Evolutionary conservation across 1,140 invertebrate species (phyloP).

Genomic region (Zaprionus ornatus): DNA sequence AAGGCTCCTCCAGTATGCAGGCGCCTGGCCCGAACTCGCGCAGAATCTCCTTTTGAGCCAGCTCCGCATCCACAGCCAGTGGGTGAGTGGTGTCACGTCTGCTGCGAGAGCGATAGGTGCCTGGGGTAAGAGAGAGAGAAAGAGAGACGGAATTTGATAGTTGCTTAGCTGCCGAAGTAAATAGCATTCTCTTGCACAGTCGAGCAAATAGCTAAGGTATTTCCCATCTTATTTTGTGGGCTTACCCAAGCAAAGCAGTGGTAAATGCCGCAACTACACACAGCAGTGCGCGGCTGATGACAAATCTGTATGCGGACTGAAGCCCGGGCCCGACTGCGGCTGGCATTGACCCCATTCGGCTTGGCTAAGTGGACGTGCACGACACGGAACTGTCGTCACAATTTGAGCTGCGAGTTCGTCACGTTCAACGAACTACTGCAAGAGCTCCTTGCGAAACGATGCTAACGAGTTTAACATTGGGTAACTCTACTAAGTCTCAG

Average conservation of each 20-base stretch:
- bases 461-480: neutral
- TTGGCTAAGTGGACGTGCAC: conserved; percentile 68
- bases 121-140: conserved; percentile 82
- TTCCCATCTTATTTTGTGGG: conserved; percentile 20
- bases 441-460: neutral
- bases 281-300: conserved; percentile 16
- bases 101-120: conserved; percentile 86
- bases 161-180: neutral
- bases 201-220: conserved; percentile 13
- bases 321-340: conserved; percentile 19
- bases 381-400: conserved; percentile 32
- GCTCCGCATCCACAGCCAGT: conserved; percentile 85
- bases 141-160: conserved; percentile 1
- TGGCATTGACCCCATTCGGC: conserved; percentile 66
- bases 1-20: conserved; percentile 88
- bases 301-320: conserved; percentile 1
- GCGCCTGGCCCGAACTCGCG: conserved; percentile 87
- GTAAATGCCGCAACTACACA: conserved; percentile 20
- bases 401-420: too few relatives aligned
- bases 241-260: conserved; percentile 21
- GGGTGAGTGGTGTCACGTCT: conserved; percentile 82
- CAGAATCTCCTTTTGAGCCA: conserved; percentile 87
- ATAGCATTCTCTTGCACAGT: neutral
- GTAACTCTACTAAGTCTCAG: neutral
- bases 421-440: conserved; percentile 16